Evolutionary conservation across 2,797 vertebrate genomes (phyloP).

Genomic region (Oophaga sylvatica): DNA sequence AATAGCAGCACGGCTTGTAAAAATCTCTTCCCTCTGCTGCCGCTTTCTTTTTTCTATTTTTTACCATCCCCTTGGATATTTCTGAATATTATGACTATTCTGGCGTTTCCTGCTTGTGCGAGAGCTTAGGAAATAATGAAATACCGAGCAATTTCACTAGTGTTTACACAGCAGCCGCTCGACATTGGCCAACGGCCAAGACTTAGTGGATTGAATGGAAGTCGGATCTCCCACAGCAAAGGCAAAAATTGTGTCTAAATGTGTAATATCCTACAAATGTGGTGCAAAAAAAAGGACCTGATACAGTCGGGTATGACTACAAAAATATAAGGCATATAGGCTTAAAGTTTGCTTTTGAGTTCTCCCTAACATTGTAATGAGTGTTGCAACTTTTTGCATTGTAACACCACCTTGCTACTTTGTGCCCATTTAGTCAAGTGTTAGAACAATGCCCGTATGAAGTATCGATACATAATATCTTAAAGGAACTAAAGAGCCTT

Average conservation of each 20-base stretch:
- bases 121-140: slow-evolving; percentile 21
- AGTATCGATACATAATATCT: no score
- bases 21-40: slow-evolving; percentile 61
- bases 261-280: slow-evolving; percentile 69
- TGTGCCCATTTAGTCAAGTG: background rate
- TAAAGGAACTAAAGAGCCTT: no score
- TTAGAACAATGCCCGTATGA: background rate
- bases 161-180: slow-evolving; percentile 21
- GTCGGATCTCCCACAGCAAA: slow-evolving; percentile 7
- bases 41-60: slow-evolving; percentile 19
- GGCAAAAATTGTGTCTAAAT: background rate
- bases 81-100: background rate
- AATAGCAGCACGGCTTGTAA: slow-evolving; percentile 66
- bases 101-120: background rate
- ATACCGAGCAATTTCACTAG: slow-evolving; percentile 20
- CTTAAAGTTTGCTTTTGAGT: background rate
- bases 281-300: slow-evolving; percentile 56
- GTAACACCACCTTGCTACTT: no score
- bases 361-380: no score
- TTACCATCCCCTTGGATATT: slow-evolving; percentile 65
- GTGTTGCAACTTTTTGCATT: background rate
- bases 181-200: slow-evolving; percentile 13
- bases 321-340: background rate
- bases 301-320: background rate
- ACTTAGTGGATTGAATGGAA: background rate